Evolutionary conservation across 2,888 invertebrate species (phyloP), one percentile per base, ranked within the genome.

Genomic region (Argyra leucocephala): DNA sequence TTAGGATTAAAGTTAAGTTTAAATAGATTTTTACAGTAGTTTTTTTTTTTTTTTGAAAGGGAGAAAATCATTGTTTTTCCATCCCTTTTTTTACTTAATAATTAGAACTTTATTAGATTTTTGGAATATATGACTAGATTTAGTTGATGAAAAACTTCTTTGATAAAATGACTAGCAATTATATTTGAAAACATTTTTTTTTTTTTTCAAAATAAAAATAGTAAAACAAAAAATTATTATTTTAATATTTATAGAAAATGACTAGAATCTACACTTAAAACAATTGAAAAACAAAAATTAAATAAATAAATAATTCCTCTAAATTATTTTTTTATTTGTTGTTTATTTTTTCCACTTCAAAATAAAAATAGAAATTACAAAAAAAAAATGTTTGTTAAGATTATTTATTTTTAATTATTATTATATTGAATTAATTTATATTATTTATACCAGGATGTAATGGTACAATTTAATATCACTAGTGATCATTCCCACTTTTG

Each of bases 1-100:
- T 70, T 70, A 69, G 69, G 71, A 71, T 69, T n/a, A 66, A 67
- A 69, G 66, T 67, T 63, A 67, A 63, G 63, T 64, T 67, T 68
- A 62, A 63, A 63, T 68, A 59, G 61, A 65, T 24, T n/a, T n/a
- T n/a, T n/a, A 66, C 37, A 62, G 48, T 48, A 12, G 63, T 64
- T 70, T 48, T 69, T 70, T 68, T 71, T 71, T 68, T 69, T n/a
- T n/a, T n/a, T n/a, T n/a, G 66, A 64, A 65, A 65, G 63, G 66
- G 63, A 60, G 66, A 64, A 48, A 18, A 57, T 21, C 31, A 63
- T 63, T 58, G 5, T 58, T 58, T 6, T 58, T 58, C n/a, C n/a
- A n/a, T n/a, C n/a, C n/a, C n/a, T n/a, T n/a, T n/a, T n/a, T n/a
- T n/a, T n/a, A n/a, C 22, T 60, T 22, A 60, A 60, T 60, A 22